Conservation (phyloP, 1,140 invertebrate genomes). For the Anoplophora glabripennis region DNA sequence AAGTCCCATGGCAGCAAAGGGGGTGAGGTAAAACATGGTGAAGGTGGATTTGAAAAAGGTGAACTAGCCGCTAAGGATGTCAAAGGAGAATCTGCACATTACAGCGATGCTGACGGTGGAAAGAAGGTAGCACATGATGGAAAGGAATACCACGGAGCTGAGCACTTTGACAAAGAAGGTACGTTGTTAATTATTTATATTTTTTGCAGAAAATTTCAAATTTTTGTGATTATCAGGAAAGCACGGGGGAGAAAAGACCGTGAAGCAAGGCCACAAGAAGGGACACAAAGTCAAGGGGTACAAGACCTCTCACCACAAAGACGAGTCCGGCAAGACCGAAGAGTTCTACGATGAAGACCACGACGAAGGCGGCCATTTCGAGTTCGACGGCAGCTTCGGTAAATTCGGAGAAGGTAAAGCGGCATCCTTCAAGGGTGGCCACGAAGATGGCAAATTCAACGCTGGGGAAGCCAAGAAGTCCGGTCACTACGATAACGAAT, state of each 20-base stretch:
- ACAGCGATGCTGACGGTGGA: constrained; percentile 54
- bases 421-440: constrained; percentile 55
- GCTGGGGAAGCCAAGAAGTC: constrained; percentile 54
- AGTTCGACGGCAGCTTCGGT: constrained; percentile 50
- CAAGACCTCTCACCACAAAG: constrained; percentile 63
- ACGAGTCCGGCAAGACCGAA: constrained; percentile 63
- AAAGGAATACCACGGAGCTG: constrained; percentile 55
- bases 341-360: constrained; percentile 64
- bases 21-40: constrained; percentile 36
- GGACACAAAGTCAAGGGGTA: constrained; percentile 64
- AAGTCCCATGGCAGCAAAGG: no score
- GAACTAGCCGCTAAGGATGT: constrained; percentile 51
- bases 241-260: constrained; percentile 54
- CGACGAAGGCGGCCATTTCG: constrained; percentile 58
- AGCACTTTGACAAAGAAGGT: constrained; percentile 57
- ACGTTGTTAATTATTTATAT: constrained; percentile 17
- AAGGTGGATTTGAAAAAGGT: constrained; percentile 47
- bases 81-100: constrained; percentile 57
- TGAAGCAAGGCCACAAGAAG: constrained; percentile 60
- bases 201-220: neutral
- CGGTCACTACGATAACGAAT: constrained; percentile 53
- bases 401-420: constrained; percentile 55
- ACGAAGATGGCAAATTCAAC: constrained; percentile 55
- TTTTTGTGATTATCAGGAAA: constrained; percentile 33
- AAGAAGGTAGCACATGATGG: constrained; percentile 57